A percentile compares a stretch with the other conserved stretches of the same genome.
These are phyloP conservation scores for Rhineura floridana DNA, from an alignment of 2,113 vertebrate genomes.

Conservation along the genomic window DNA sequence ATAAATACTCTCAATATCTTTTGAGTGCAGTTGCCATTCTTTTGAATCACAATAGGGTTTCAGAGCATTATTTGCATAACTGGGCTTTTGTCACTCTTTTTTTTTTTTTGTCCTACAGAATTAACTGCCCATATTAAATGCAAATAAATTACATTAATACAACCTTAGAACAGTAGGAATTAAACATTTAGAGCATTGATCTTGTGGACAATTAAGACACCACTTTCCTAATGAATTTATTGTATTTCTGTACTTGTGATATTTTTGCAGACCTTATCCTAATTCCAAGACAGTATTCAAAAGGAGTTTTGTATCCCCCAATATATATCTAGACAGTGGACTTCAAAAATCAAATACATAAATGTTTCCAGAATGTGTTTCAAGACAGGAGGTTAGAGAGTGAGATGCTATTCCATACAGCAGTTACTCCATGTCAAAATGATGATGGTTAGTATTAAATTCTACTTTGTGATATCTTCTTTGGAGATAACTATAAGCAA, in stretches of 20 bases:
- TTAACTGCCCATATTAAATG: not conserved
- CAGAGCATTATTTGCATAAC: conserved; percentile 13
- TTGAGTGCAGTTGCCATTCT: not conserved
- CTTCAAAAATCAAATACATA: not conserved
- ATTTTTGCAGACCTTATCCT: no score
- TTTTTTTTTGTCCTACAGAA: conserved; percentile 9
- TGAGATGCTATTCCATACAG: not conserved
- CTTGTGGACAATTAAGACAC: not conserved
- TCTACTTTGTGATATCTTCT: not conserved
- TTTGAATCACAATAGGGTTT: conserved; percentile 17
- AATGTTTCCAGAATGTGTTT: not conserved
- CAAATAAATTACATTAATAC: conserved; percentile 22
- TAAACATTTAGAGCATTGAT: conserved; percentile 1
- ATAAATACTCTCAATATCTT: conserved; percentile 12
- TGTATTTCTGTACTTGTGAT: not conserved
- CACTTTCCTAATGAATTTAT: not conserved
- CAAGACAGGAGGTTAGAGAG: not conserved
- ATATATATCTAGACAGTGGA: not conserved
- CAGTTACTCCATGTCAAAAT: not conserved
- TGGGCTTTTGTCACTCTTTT: conserved; percentile 9
- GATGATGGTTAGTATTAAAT: not conserved
- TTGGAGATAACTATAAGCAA: not conserved
- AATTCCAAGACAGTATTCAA: not conserved
- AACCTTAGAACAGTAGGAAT: not conserved
- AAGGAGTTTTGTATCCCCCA: not conserved